Conservation (phyloP, 1,140 invertebrate species). For the Lepidurus arcticus region DNA sequence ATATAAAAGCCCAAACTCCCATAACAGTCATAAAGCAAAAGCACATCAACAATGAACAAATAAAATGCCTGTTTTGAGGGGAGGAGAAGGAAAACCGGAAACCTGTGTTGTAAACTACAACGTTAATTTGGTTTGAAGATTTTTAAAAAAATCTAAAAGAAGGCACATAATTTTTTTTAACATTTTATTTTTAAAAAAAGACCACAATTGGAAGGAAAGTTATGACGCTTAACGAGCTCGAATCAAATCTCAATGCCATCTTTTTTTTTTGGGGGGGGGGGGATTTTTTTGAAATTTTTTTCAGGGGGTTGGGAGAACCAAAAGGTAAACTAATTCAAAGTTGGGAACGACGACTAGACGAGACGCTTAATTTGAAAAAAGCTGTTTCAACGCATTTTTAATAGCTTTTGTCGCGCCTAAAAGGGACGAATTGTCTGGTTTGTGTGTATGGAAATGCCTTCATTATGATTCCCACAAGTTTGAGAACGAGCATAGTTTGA, state of each 20-base stretch:
- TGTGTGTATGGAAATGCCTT: background rate
- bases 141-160: too few relatives aligned
- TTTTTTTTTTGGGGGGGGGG: too few relatives aligned
- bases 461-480: background rate
- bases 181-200: too few relatives aligned
- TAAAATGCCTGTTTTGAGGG: background rate
- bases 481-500: background rate
- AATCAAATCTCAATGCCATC: too few relatives aligned
- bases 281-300: too few relatives aligned
- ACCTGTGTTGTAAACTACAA: background rate
- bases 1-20: too few relatives aligned
- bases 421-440: background rate
- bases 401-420: constrained; percentile 10
- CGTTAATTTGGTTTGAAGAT: background rate
- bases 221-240: too few relatives aligned
- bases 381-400: background rate
- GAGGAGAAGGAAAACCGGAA: background rate
- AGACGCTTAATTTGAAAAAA: background rate
- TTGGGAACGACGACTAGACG: too few relatives aligned
- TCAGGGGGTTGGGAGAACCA: too few relatives aligned
- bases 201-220: too few relatives aligned
- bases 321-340: too few relatives aligned
- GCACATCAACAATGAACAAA: background rate
- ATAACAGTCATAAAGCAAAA: background rate
- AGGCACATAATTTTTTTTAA: too few relatives aligned